Evolutionary conservation across 2,113 vertebrate species (phyloP), one percentile per base, ranked within the genome.

Genomic region (Nipponia nippon): DNA sequence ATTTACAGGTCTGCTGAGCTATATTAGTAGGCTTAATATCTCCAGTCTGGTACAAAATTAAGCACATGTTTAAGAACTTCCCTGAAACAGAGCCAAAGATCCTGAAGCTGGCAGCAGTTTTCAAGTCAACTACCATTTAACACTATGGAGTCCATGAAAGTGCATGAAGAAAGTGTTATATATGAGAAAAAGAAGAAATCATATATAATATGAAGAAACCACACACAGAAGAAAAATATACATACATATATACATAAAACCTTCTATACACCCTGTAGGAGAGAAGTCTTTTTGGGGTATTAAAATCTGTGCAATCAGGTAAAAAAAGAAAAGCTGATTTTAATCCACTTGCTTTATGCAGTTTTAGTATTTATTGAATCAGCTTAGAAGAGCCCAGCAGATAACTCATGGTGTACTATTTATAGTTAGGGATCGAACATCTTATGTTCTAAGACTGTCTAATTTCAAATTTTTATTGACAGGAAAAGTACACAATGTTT

Each of bases 381-480:
- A 87, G 18, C 61, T 67, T 66, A 87, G 61, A 92, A 93, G 92
- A 69, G 4, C 34, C 23, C 36, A 75, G 30, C 6, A 87, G 63
- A 67, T 76, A 90, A 78, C 42, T 69, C 46, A 16, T 42, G 17
- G 8, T 55, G 23, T 59, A 55, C 3, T 87, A 84, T 95, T 93
- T 93, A 87, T 78, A 87, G 73, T 36, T 47, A 75, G 21, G n/a
- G 52, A 92, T 95, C 12, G 61, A 96, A 78, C 11, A 55, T 73
- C 59, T 84, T 73, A 66, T 65, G 20, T 61, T 95, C 58, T 71
- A 95, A 91, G 76, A 42, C 15, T 87, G 79, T 94, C 83, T 79
- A 46, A 65, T 72, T 86, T 90, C 53, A 77, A 67, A 32, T 61
- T 90, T 96, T 93, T 93, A 50, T 87, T 92, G 84, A 63, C 72